Conservation (phyloP, 2,797 vertebrate genomes). For the Vespertilio murinus region DNA sequence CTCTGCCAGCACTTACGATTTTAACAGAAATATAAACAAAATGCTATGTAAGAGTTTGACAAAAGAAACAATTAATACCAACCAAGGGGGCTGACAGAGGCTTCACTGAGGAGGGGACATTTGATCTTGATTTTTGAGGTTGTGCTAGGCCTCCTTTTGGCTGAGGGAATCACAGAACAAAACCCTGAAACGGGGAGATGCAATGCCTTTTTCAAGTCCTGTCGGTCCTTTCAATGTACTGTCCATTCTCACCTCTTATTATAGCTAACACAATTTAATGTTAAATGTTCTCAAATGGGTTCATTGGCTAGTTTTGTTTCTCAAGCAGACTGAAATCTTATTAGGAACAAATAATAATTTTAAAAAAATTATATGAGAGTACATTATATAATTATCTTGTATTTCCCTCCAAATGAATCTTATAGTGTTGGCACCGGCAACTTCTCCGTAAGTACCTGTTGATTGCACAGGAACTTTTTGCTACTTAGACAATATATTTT, state of each 20-base stretch:
- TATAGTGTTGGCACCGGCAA: background rate
- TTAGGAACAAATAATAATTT: background rate
- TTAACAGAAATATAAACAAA: background rate
- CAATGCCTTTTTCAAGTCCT: background rate
- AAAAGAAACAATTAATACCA: background rate
- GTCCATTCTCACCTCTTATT: background rate
- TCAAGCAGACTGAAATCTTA: background rate
- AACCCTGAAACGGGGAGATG: background rate
- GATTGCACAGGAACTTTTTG: background rate
- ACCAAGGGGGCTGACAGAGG: background rate
- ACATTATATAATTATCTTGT: background rate
- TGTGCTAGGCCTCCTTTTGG: background rate
- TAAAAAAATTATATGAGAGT: too few relatives aligned
- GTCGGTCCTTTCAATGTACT: background rate
- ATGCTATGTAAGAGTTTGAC: background rate
- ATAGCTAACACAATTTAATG: background rate
- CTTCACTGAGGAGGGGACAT: background rate
- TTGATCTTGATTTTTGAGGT: background rate
- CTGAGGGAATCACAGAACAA: background rate
- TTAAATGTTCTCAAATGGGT: background rate
- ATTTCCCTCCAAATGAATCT: background rate
- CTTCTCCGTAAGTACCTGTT: background rate
- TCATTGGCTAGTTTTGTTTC: background rate
- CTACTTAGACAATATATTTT: background rate
- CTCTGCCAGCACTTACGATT: background rate